Evolutionary conservation across 2,113 vertebrate species (phyloP), one percentile per base, ranked within the genome.

Genomic region (Colossoma macropomum): DNA sequence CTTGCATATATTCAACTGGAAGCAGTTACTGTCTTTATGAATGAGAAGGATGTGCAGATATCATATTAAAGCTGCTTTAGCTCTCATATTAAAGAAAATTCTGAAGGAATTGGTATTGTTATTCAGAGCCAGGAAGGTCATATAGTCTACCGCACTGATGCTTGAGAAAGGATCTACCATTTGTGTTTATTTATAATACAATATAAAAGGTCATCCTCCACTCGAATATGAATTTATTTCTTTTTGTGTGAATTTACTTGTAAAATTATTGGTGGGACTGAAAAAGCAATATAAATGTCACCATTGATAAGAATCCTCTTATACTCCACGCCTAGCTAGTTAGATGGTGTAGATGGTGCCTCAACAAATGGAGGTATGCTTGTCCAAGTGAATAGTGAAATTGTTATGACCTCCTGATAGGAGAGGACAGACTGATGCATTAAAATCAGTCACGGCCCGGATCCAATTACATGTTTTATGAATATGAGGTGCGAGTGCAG

Each of bases 401-500:
- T 87, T 83, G 81, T 86, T 87, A 81, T 87, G 86, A 87, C 86
- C 83, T 87, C 83, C 73, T 84, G 79, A 81, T 79, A 74, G 32
- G 75, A 79, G 77, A 76, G 81, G 75, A 86, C 86, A 83, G 80
- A 85, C 68, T 74, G 84, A 77, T 75, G 88, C 63, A 75, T 80
- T 69, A 66, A 83, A 83, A 85, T 86, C 84, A 86, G 83, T 89
- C 78, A 87, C 32, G 63, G 63, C 60, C 80, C 48, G 83, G 82
- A 89, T 87, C 85, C 86, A 87, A 86, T 87, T 86, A 87, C 84
- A 89, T 89, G 85, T 87, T 89, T 87, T 83, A 87, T 87, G 82
- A 86, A 82, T 84, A 68, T 78, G 80, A 84, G 63, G 80, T 80
- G 30, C 28, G 63, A 68, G 82, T 78, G n/a, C 32, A 75, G 84